A percentile compares a stretch with the other conserved stretches of the same genome.
Evolutionary conservation across 2,888 invertebrate genomes (phyloP).

Genomic region (Eubasilissa splendida): DNA sequence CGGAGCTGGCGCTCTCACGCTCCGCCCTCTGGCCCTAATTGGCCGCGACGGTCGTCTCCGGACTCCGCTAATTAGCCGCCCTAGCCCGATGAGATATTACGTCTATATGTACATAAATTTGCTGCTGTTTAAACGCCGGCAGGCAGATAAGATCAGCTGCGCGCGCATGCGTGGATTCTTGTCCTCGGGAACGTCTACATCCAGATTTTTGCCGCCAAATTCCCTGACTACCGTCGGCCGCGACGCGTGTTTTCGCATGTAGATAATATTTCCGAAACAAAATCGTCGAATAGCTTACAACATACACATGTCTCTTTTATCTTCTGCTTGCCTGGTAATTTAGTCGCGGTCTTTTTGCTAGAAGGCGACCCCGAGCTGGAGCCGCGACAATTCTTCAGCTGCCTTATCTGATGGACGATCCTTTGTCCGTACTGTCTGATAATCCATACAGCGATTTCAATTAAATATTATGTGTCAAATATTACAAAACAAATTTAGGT

Average conservation of each 20-base stretch:
- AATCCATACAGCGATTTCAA: too few relatives aligned
- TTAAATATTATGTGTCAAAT: too few relatives aligned
- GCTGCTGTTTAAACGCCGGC: slow-evolving; percentile 46
- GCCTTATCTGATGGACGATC: too few relatives aligned
- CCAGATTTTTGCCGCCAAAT: slow-evolving; percentile 51
- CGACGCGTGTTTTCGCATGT: slow-evolving; percentile 55
- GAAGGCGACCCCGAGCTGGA: neutral
- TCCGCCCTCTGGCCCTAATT: slow-evolving; percentile 24
- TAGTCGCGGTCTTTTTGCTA: slow-evolving; percentile 33
- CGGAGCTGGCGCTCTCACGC: slow-evolving; percentile 17
- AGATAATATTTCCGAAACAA: slow-evolving; percentile 51
- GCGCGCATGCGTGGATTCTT: slow-evolving; percentile 50
- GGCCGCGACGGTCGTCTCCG: neutral
- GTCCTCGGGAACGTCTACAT: slow-evolving; percentile 47
- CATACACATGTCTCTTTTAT: slow-evolving; percentile 41
- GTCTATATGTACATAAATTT: slow-evolving; percentile 53
- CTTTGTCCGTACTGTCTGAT: too few relatives aligned
- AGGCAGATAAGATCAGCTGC: slow-evolving; percentile 47
- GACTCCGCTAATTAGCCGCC: slow-evolving; percentile 22
- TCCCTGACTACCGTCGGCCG: slow-evolving; percentile 50
- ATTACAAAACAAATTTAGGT: too few relatives aligned
- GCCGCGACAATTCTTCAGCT: too few relatives aligned
- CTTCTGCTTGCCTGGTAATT: slow-evolving; percentile 28
- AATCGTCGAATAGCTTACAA: slow-evolving; percentile 50
- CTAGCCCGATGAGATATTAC: slow-evolving; percentile 53